Base-by-base conservation (phyloP, 1,140 invertebrate genomes). In the Tetragonula clypearis region DNA sequence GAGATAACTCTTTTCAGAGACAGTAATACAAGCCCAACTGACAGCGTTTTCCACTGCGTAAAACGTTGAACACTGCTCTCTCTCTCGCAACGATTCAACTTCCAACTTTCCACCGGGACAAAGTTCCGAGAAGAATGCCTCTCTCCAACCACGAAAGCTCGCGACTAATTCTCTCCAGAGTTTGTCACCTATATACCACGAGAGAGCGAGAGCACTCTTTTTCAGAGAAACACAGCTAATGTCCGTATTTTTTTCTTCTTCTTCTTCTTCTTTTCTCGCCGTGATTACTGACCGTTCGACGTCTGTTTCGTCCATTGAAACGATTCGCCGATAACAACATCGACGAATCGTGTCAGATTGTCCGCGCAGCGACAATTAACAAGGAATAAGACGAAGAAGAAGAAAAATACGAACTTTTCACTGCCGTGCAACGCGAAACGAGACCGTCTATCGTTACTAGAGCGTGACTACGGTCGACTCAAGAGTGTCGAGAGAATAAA, bases 371-470 rank as follows among this genome's bases (percentile, higher is more conserved):
- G 12, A 21, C 12, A 53, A 53, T 30, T 35, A 30, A 11, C 30
- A 30, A 30, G 2, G 17, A 30, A 30, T 8, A 9, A 60, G 19
- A 8, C 6, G 17, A 8, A 9, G 19, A 30, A 68, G 15, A 3
- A 11, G 2, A 2, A 23, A 9, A 21, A 8, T 35, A n/a, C n/a
- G 68, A 21, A 30, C 15, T 23, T n/a, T 55, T 49, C 41, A 56
- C 21, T 41, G 35, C 21, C 26, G 15, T 9, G 12, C 21, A 26
- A 86, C 79, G 79, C 65, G 80, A 86, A 88, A 86, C 87, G 78
- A 88, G 79, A 89, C 77, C 66, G 68, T 88, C 75, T 77, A 23
- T 88, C 84, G 87, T 88, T 84, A 68, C 72, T 41, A 30, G 76
- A 88, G 60, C 76, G 81, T 89, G 87, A 78, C 76, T 62, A 35